Base-by-base conservation (phyloP, 2,888 invertebrate species). In the Sinohyriopsis cumingii region DNA sequence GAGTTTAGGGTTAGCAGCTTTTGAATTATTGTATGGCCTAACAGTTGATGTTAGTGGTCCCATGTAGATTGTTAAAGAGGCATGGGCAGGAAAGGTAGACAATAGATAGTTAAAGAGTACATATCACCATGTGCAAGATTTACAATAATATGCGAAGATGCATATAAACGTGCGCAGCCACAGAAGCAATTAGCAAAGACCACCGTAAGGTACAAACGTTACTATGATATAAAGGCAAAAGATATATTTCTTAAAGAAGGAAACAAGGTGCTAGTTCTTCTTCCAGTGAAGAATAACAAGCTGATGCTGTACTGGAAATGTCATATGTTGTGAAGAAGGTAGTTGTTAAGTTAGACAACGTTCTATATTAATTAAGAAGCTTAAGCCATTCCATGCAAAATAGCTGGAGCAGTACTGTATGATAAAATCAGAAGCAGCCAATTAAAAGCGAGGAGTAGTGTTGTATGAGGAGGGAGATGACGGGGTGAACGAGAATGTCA, bases 211-310 rank as follows among this genome's bases (percentile, higher is more conserved):
- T 67, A 70, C 55, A 75, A 74, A 55, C 19, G 62, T 1, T 67
- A 74, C 22, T 76, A 72, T 65, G 78, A 82, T 57, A 45, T 56
- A 20, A 79, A 70, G 56, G 66, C 75, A 9, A 75, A 61, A 59
- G 15, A 15, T 4, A 56, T 68, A 59, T 53, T 28, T 55, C 5
- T 79, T 24, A 65, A 68, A n/a, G 54, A 55, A 6, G 76, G 75
- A 24, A 78, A 79, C 19, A 68, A 71, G 28, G 80, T 75, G 0
- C 62, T 81, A 5, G 67, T 84, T 1, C 62, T 83, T 19, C 55
- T 81, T 3, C 76, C 79, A 19, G 78, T 78, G 1, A 69, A 79
- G 28, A 22, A 66, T 6, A 82, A 81, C 70, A 82, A 81, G 60
- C 57, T 77, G n/a, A 57, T 75, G 12, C 55, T 77, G 57, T 75